Base-by-base conservation (phyloP, 2,888 invertebrate genomes). In the Drosophila atripex region DNA sequence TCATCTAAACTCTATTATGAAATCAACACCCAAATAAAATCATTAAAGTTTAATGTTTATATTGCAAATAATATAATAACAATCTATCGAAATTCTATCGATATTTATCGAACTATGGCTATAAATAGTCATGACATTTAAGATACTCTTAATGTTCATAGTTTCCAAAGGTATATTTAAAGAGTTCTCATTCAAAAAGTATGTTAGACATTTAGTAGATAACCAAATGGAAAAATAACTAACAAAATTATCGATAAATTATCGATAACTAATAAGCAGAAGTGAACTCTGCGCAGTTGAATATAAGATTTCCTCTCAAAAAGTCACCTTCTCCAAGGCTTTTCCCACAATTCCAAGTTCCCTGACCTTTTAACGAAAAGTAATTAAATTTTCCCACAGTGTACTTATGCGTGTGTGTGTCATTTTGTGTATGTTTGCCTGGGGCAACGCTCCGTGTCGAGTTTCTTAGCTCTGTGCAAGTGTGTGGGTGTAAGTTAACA, bases 401-500 rank as follows among this genome's bases (percentile, higher is more conserved):
- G 41, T 16, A 41, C 3, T 0, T 16, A 9, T 18, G 5, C 8
- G 41, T 41, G 41, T 41, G 12, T 21, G 3, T 43, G 21, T 43
- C 6, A 12, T 43, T 14, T 9, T n/a, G 38, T n/a, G 28, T 61
- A 16, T 78, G 78, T 76, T 80, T 78, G 56, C 65, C 51, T 8
- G 54, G 57, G 71, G 64, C 60, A 75, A 76, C 30, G 47, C 60
- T 41, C 47, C 41, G 32, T 47, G 56, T 28, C 39, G 41, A 59
- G 50, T 73, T 79, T 73, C 77, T 72, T 70, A 39, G 57, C 54
- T 30, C 28, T 47, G 49, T 43, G 16, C 16, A n/a, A 14, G 30
- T 12, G 65, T 53, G 65, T 65, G 76, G 72, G 64, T 75, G 73
- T 71, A 73, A 77, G 79, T 75, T 77, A 73, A 80, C 84, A 82